A percentile compares a stretch with the other conserved stretches of the same genome.
Conservation (phyloP, 2,888 invertebrate genomes). For the Hyposoter dolosus region DNA sequence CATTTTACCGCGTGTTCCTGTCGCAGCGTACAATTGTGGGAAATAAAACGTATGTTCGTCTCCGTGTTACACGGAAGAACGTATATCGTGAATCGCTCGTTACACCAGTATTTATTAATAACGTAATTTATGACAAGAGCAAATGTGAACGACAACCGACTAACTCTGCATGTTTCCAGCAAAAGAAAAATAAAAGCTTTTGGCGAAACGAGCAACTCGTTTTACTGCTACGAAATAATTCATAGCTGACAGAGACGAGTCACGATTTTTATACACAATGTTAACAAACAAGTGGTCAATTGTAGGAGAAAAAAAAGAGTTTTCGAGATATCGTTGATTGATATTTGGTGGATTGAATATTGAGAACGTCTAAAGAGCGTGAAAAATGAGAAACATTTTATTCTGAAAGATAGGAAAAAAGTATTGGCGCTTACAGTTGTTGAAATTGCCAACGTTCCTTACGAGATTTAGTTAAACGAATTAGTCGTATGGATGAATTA, state of each 20-base stretch:
- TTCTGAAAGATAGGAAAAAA: neutral
- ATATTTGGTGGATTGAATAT: neutral
- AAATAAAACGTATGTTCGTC: conserved; percentile 54
- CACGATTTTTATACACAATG: conserved; percentile 36
- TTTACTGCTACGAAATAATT: conserved; percentile 55
- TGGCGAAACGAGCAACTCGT: conserved; percentile 40
- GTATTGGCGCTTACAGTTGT: neutral
- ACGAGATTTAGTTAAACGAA: conserved; percentile 7
- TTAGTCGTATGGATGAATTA: neutral
- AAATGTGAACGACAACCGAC: conserved; percentile 53
- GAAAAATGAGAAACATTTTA: conserved; percentile 2
- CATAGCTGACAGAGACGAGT: conserved; percentile 44
- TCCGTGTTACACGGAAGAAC: conserved; percentile 57
- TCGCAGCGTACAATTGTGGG: conserved; percentile 48
- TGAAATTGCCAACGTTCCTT: neutral
- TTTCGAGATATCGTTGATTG: neutral
- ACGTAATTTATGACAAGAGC: conserved; percentile 61
- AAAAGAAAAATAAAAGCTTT: conserved; percentile 15
- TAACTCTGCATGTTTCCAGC: conserved; percentile 29
- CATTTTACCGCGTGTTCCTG: too few species aligned
- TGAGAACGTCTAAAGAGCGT: neutral
- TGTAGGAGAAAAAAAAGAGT: neutral
- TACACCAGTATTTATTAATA: conserved; percentile 64
- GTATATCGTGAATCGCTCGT: conserved; percentile 51
- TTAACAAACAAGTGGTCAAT: conserved; percentile 23